phyloP scores from a whole-genome alignment of 2,797 vertebrate species.

The Arremon brunneinucha region DNA sequence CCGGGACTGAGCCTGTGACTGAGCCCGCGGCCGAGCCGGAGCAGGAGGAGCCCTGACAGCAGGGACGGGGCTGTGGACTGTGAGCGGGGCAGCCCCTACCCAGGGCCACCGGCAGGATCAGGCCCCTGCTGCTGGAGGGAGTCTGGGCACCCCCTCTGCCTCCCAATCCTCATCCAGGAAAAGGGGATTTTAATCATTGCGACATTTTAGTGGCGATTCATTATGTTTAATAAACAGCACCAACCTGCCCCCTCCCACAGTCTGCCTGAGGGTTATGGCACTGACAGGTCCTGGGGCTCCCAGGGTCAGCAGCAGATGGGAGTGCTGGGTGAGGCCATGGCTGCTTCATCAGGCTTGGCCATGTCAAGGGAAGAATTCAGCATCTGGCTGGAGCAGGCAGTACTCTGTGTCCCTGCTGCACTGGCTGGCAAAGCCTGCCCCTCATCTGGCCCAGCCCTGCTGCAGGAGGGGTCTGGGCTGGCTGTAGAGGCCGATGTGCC shows the following conservation, averaged over 20 bases:
- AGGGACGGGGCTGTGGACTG: background rate
- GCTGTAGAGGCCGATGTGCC: fast-evolving
- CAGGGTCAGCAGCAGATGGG: background rate
- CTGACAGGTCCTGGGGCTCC: fast-evolving
- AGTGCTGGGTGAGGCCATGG: fast-evolving
- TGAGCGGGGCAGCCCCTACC: background rate
- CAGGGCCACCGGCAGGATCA: background rate
- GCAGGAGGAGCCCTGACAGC: background rate
- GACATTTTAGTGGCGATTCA: constrained; percentile 8
- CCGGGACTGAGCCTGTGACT: fast-evolving
- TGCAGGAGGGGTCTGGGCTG: background rate
- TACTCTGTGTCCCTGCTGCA: fast-evolving
- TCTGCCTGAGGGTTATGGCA: background rate
- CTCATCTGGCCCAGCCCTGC: background rate
- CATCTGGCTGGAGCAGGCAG: background rate
- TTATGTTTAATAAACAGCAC: constrained; percentile 47
- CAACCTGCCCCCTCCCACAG: background rate
- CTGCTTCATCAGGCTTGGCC: background rate
- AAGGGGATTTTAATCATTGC: constrained; percentile 15
- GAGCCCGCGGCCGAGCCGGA: fast-evolving
- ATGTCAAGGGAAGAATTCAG: background rate
- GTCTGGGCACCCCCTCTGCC: background rate
- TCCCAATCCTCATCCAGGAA: background rate
- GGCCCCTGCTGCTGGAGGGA: background rate
- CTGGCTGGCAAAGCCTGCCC: fast-evolving